phyloP scores from a whole-genome alignment of 2,797 vertebrate genomes.

The Eulemur coronatus region DNA sequence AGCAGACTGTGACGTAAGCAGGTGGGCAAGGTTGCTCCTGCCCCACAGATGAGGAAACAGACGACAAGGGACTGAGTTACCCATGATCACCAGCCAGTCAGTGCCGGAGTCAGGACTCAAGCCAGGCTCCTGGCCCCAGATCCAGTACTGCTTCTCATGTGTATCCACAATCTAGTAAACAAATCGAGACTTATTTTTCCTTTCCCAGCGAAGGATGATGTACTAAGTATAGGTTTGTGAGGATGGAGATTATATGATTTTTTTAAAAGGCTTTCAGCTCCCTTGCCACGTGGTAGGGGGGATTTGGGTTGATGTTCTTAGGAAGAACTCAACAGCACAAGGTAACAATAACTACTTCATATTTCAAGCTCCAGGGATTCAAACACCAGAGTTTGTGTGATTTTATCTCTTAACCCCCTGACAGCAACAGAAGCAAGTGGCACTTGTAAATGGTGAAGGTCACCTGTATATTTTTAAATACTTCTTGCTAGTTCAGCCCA shows the following conservation, averaged over 20 bases:
- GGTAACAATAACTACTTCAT: neutral
- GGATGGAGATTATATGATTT: neutral
- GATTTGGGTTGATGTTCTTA: neutral
- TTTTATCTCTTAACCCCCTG: neutral
- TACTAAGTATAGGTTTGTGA: neutral
- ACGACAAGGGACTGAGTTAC: neutral
- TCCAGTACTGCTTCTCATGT: fast-evolving
- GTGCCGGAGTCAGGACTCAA: neutral
- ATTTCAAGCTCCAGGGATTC: neutral
- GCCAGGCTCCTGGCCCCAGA: neutral
- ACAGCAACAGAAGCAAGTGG: neutral
- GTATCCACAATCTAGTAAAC: neutral
- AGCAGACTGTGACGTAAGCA: neutral
- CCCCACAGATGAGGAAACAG: neutral
- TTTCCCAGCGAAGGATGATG: neutral
- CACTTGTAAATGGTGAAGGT: neutral
- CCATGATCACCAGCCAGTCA: neutral
- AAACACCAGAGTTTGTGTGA: neutral
- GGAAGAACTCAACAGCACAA: neutral
- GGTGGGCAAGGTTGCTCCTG: neutral
- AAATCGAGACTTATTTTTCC: neutral
- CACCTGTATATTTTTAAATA: neutral
- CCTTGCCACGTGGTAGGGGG: neutral
- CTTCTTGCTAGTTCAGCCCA: neutral
- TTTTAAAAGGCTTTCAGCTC: neutral